These are phyloP conservation scores for Salvator merianae DNA, from an alignment of 2,113 vertebrate species.

Conservation along the genomic window DNA sequence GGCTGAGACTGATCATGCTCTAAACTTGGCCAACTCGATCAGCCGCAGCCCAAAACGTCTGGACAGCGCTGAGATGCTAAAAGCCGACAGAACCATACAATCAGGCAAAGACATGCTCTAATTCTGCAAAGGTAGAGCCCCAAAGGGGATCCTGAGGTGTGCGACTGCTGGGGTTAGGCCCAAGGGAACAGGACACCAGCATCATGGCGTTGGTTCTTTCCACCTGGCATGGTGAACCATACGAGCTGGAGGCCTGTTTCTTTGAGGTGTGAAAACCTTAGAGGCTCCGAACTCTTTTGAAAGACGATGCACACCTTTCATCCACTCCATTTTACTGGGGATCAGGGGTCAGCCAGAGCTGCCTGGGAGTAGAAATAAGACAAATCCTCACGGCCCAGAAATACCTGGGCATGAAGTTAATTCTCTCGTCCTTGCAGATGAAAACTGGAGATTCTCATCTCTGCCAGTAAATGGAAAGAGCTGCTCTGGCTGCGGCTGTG, in stretches of 20 bases:
- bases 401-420: background rate
- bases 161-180: too few species aligned
- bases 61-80: too few species aligned
- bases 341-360: background rate
- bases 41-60: too few species aligned
- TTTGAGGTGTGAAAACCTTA: background rate
- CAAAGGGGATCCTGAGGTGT: too few species aligned
- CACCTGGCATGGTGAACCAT: background rate
- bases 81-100: too few species aligned
- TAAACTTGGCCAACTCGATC: too few species aligned
- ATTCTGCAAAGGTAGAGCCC: too few species aligned
- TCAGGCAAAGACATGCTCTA: too few species aligned
- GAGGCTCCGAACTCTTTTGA: background rate
- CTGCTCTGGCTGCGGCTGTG: background rate
- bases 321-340: background rate
- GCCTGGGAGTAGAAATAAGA: background rate
- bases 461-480: background rate
- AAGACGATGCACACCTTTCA: background rate
- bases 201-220: too few species aligned
- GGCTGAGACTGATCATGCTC: too few species aligned
- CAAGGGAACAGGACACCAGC: too few species aligned
- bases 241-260: background rate
- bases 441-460: slow-evolving; percentile 29
- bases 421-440: accelerated
- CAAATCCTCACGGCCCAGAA: background rate